Evolutionary conservation across 2,113 vertebrate species (phyloP).

Genomic region (Sapayoa aenigma): DNA sequence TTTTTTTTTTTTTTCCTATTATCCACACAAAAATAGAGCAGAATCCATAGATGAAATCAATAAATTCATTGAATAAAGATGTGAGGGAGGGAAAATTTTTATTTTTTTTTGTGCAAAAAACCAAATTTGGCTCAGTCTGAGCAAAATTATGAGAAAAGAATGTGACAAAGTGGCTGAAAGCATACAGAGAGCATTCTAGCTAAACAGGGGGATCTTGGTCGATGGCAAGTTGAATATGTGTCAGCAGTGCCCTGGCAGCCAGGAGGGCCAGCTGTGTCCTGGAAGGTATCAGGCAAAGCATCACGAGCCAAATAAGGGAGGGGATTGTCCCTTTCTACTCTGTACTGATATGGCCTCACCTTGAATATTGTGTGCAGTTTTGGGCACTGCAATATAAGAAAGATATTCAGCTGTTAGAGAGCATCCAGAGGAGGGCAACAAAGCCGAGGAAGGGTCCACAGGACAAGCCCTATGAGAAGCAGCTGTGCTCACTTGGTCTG

Average conservation of each 20-base stretch:
- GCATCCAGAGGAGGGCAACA: neutral
- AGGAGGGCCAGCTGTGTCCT: fast-evolving
- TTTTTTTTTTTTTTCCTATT: neutral
- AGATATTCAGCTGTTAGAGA: neutral
- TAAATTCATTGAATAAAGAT: neutral
- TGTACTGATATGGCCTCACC: fast-evolving
- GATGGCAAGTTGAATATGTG: neutral
- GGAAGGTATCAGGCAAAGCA: neutral
- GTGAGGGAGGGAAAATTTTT: neutral
- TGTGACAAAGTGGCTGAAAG: neutral
- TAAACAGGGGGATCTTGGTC: neutral
- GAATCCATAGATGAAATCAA: neutral
- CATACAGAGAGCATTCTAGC: neutral
- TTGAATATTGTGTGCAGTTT: fast-evolving
- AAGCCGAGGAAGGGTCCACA: neutral
- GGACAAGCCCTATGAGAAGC: neutral
- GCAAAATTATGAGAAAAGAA: neutral
- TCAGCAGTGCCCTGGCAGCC: neutral
- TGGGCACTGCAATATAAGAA: neutral
- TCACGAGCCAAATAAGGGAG: fast-evolving
- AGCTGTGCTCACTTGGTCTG: neutral
- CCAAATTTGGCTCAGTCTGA: neutral
- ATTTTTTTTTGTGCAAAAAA: neutral
- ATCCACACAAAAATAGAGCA: neutral
- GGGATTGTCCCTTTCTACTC: neutral